Conservation (phyloP, 1,140 invertebrate genomes). For the Pseudoatta argentina region DNA sequence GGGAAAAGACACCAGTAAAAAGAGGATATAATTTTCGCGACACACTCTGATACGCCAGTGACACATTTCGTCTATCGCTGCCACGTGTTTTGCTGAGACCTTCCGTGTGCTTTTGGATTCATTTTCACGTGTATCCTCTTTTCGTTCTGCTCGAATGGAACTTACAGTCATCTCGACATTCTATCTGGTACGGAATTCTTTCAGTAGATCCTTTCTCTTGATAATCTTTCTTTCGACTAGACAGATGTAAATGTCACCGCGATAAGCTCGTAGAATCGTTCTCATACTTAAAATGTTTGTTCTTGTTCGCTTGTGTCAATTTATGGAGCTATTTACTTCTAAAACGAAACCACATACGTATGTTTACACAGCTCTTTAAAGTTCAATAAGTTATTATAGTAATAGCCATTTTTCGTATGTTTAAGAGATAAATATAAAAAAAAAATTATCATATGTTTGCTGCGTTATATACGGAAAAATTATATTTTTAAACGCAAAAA, state of each 20-base stretch:
- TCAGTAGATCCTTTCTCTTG: constrained; percentile 24
- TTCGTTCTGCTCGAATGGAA: neutral
- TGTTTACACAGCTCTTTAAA: constrained; percentile 35
- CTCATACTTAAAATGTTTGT: constrained; percentile 38
- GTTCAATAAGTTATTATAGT: constrained; percentile 29
- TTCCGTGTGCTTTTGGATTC: constrained; percentile 48
- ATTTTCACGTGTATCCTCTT: neutral
- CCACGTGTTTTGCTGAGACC: neutral
- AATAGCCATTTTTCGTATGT: neutral
- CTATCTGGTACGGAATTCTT: constrained; percentile 36
- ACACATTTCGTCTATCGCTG: constrained; percentile 57
- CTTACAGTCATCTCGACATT: constrained; percentile 47
- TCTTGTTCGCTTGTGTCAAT: constrained; percentile 34
- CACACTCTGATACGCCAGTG: constrained; percentile 58
- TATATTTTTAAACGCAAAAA: constrained; percentile 23
- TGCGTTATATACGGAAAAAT: neutral
- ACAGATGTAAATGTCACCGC: constrained; percentile 53
- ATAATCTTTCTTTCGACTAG: constrained; percentile 44
- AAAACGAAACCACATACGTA: constrained; percentile 12
- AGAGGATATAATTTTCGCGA: constrained; percentile 45
- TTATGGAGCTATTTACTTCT: constrained; percentile 25
- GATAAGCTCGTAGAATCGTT: constrained; percentile 40
- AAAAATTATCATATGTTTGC: no score
- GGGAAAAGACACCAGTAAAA: neutral
- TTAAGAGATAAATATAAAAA: neutral